Conservation (phyloP, 2,797 vertebrate species). For the Mormyrus hasselquistii region DNA sequence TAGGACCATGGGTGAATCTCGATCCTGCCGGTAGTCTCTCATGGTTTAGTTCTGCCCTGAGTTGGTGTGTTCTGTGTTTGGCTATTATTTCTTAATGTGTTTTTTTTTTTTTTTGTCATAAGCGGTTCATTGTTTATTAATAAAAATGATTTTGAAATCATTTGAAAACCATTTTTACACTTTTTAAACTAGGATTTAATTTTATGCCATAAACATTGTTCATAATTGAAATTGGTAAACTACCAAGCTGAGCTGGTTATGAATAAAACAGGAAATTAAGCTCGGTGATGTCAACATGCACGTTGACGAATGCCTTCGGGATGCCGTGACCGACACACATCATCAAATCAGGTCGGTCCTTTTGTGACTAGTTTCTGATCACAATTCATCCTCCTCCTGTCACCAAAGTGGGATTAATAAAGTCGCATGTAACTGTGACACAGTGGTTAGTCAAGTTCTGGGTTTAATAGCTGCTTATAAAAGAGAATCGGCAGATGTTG, state of each 20-base stretch:
- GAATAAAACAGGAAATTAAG: neutral
- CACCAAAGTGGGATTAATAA: neutral
- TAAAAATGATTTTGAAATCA: neutral
- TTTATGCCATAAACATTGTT: neutral
- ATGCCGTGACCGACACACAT: neutral
- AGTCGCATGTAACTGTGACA: neutral
- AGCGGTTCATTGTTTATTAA: neutral
- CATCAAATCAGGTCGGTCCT: neutral
- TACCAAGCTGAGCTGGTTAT: neutral
- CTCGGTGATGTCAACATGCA: neutral
- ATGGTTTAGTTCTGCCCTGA: neutral
- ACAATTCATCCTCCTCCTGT: neutral
- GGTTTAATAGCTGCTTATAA: neutral
- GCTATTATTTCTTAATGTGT: neutral
- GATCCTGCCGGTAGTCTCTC: neutral
- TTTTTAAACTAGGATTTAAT: neutral
- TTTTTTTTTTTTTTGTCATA: neutral
- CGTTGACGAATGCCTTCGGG: neutral
- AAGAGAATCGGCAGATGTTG: neutral
- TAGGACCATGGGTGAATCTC: constrained; percentile 14
- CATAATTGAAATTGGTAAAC: neutral
- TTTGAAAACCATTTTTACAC: neutral
- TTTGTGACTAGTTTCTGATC: neutral
- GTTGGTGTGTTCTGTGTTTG: neutral
- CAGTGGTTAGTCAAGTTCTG: neutral